Evolutionary conservation across 2,113 vertebrate genomes (phyloP).

Genomic region (Emydura subglobosa): DNA sequence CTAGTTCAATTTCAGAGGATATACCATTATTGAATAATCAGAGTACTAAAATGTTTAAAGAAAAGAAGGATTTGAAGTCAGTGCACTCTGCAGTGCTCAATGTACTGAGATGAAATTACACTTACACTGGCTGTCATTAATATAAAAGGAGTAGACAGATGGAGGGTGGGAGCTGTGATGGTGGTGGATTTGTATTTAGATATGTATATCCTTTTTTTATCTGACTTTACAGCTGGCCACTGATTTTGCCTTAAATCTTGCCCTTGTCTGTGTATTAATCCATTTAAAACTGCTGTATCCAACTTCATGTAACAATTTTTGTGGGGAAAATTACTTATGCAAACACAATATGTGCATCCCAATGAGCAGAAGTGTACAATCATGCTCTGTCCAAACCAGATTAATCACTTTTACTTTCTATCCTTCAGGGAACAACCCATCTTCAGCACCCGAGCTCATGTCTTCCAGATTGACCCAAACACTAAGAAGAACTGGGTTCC

Average conservation of each 20-base stretch:
- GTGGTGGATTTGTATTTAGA: background rate
- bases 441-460: constrained; percentile 97
- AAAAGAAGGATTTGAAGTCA: background rate
- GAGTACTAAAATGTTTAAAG: background rate
- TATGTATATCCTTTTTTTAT: background rate
- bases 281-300: background rate
- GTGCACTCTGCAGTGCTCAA: background rate
- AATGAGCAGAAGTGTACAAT: constrained; percentile 62
- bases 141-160: background rate
- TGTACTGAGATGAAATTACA: background rate
- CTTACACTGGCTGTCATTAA: too few relatives aligned
- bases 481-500: constrained; percentile 99
- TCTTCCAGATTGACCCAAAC: constrained; percentile 99
- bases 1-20: background rate
- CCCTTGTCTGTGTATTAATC: background rate
- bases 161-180: background rate
- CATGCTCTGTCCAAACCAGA: constrained; percentile 77
- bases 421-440: constrained; percentile 96
- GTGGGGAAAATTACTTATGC: constrained; percentile 33
- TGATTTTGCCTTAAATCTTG: background rate
- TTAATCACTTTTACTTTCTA: constrained; percentile 83
- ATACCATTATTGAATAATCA: background rate
- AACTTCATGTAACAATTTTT: background rate
- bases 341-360: constrained; percentile 67
- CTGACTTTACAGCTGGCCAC: background rate